Evolutionary conservation across 1,140 invertebrate genomes (phyloP).

Genomic region (Bombus polaris): DNA sequence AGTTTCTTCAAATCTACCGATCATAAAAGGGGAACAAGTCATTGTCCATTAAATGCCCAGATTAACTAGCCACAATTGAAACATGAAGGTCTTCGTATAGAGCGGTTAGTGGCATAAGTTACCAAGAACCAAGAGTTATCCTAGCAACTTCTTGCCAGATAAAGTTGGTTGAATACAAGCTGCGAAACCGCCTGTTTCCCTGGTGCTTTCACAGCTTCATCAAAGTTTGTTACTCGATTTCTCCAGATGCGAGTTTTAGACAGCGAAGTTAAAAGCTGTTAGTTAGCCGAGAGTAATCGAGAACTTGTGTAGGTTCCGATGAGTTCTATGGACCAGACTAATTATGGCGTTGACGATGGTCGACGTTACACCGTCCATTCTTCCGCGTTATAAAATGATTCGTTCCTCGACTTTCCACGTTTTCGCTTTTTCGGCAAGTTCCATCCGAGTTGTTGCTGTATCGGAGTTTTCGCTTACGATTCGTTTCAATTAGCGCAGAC

Average conservation of each 20-base stretch:
- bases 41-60: neutral
- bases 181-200: slow-evolving; percentile 32
- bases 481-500: slow-evolving; percentile 39
- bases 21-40: neutral
- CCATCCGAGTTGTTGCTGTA: neutral
- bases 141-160: neutral
- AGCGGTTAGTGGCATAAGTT: neutral
- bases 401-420: neutral
- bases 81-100: neutral
- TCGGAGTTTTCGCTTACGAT: neutral
- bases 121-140: slow-evolving; percentile 19
- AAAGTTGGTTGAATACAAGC: slow-evolving; percentile 23
- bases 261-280: slow-evolving; percentile 44
- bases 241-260: slow-evolving; percentile 39
- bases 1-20: neutral
- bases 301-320: slow-evolving; percentile 20
- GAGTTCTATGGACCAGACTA: slow-evolving; percentile 5
- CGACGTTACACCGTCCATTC: neutral
- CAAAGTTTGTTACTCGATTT: slow-evolving; percentile 56
- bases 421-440: neutral
- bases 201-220: slow-evolving; percentile 41
- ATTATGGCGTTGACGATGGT: slow-evolving; percentile 45
- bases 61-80: neutral
- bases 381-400: neutral
- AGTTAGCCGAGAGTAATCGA: slow-evolving; percentile 31